phyloP scores from a whole-genome alignment of 2,113 vertebrate genomes.

The Archilochus colubris region DNA sequence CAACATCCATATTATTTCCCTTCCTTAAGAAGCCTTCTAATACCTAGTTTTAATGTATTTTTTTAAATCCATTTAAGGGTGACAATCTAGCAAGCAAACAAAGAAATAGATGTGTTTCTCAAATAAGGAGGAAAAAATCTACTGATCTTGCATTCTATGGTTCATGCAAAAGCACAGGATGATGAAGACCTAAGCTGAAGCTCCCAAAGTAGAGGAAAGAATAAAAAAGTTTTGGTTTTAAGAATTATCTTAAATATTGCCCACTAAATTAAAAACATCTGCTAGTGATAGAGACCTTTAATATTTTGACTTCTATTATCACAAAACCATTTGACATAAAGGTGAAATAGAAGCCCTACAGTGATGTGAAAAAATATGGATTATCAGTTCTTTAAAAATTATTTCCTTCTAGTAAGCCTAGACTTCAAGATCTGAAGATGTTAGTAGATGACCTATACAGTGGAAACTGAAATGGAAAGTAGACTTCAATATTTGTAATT shows the following conservation, averaged over 20 bases:
- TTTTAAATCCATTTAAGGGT: not conserved
- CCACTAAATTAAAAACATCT: not conserved
- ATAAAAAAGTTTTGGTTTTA: not conserved
- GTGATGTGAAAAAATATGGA: not conserved
- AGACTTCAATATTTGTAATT: not conserved
- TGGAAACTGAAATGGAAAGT: not conserved
- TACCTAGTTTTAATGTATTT: not conserved
- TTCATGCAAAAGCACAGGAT: not conserved
- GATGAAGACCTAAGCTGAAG: not conserved
- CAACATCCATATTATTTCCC: not conserved
- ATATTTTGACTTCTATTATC: not conserved
- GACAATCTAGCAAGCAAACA: not conserved
- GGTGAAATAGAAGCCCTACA: not conserved
- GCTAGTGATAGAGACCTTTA: not conserved
- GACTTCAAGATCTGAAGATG: not conserved
- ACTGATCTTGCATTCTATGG: no score
- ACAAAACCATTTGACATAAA: not conserved
- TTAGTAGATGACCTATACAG: not conserved
- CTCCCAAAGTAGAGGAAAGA: not conserved
- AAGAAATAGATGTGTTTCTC: not conserved
- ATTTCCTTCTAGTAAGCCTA: not conserved
- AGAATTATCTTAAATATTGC: not conserved
- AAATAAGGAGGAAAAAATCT: not conserved
- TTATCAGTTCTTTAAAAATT: not conserved
- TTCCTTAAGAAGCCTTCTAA: not conserved